Conservation (phyloP, 2,888 invertebrate species). For the Brachyopa scutellaris region DNA sequence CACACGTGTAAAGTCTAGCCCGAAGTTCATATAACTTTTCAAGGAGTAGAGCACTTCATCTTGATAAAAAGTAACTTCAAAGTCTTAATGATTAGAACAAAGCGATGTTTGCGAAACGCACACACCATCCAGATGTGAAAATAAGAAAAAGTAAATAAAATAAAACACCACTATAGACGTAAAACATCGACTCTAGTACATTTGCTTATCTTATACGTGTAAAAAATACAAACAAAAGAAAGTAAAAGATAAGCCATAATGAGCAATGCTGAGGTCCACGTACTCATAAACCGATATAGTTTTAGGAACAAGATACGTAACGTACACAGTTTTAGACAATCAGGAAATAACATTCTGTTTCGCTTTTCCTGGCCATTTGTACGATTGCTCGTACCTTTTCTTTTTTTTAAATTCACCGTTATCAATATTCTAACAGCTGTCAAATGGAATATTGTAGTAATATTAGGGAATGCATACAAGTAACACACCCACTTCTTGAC, state of each 20-base stretch:
- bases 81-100: not conserved
- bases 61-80: not conserved
- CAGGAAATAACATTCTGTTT: not conserved
- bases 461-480: too few relatives aligned
- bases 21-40: not conserved
- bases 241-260: not conserved
- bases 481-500: not conserved
- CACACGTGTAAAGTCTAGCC: too few relatives aligned
- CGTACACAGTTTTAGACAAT: not conserved
- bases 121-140: not conserved
- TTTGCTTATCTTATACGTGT: slow-evolving; percentile 7
- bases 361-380: not conserved
- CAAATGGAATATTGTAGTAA: too few relatives aligned
- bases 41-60: not conserved
- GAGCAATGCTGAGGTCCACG: not conserved
- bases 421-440: slow-evolving; percentile 14
- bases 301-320: slow-evolving; percentile 41
- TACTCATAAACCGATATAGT: slow-evolving; percentile 26
- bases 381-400: too few relatives aligned
- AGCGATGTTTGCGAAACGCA: not conserved
- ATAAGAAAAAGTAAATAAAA: slow-evolving; percentile 1
- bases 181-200: not conserved
- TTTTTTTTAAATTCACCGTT: not conserved
- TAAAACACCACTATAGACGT: not conserved
- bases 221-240: slow-evolving; percentile 13